Percentiles rank a stretch among this genome's conserved stretches.
These are phyloP conservation scores for Malacosoma neustria DNA, from an alignment of 2,888 invertebrate species.

Conservation along the genomic window DNA sequence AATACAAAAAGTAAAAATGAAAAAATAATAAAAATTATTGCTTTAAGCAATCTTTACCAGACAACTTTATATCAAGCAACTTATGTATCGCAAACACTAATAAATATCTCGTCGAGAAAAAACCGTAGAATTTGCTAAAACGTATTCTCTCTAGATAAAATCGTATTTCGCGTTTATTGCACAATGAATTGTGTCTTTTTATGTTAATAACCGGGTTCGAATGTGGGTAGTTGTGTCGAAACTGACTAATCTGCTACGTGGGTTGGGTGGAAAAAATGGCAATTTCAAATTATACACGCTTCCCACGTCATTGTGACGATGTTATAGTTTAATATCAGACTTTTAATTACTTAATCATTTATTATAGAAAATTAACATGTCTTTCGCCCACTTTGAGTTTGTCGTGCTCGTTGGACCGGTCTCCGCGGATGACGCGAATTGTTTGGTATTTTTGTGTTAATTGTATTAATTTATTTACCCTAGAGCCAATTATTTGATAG, in stretches of 20 bases:
- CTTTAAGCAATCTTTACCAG: too few relatives aligned
- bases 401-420: slow-evolving; percentile 19
- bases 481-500: too few relatives aligned
- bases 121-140: slow-evolving; percentile 26
- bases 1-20: too few relatives aligned
- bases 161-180: slow-evolving; percentile 65
- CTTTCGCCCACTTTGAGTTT: slow-evolving; percentile 5
- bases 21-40: too few relatives aligned
- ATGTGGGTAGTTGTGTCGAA: slow-evolving; percentile 64
- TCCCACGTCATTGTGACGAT: slow-evolving; percentile 48
- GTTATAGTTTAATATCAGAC: slow-evolving; percentile 43
- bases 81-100: too few relatives aligned
- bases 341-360: slow-evolving; percentile 67
- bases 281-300: slow-evolving; percentile 71
- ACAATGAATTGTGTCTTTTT: slow-evolving; percentile 68
- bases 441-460: slow-evolving; percentile 11
- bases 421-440: slow-evolving; percentile 4
- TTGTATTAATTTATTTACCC: slow-evolving; percentile 5
- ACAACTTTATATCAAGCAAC: too few relatives aligned
- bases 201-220: slow-evolving; percentile 55
- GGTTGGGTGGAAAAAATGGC: slow-evolving; percentile 65
- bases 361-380: slow-evolving; percentile 28
- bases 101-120: too few relatives aligned
- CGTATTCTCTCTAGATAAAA: slow-evolving; percentile 60
- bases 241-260: slow-evolving; percentile 68